phyloP scores from a whole-genome alignment of 2,113 vertebrate genomes.

The Hippolais icterina region DNA sequence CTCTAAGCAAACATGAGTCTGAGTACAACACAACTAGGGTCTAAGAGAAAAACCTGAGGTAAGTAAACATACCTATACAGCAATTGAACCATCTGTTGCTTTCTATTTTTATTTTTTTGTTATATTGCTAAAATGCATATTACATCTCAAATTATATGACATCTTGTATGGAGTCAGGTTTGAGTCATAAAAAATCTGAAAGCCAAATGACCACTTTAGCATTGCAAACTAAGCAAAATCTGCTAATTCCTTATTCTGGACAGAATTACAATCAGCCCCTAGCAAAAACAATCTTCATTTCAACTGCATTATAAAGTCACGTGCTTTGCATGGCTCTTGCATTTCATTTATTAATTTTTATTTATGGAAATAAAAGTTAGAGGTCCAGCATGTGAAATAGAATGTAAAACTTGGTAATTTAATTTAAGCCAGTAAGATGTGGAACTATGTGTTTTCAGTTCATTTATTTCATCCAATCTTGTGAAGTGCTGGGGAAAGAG shows the following conservation, averaged over 20 bases:
- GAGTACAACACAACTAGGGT: slow-evolving; percentile 99
- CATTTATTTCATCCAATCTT: background rate
- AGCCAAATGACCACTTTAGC: background rate
- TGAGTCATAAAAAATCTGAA: background rate
- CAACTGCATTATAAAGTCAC: background rate
- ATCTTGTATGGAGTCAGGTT: background rate
- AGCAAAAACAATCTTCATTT: background rate
- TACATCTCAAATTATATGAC: background rate
- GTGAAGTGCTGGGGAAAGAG: background rate
- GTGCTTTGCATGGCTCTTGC: slow-evolving; percentile 56
- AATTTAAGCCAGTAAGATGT: background rate
- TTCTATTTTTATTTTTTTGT: slow-evolving; percentile 27
- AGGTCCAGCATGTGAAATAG: background rate
- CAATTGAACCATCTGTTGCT: slow-evolving; percentile 22
- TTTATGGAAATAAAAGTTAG: background rate
- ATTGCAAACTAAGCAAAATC: background rate
- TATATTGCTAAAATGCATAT: background rate
- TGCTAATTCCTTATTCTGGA: background rate
- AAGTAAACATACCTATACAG: slow-evolving; percentile 75
- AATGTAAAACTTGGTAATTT: background rate
- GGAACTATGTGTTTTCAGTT: background rate
- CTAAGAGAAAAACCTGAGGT: slow-evolving; percentile 93
- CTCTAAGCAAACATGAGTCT: slow-evolving; percentile 99
- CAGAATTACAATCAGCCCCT: background rate
- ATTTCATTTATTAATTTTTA: background rate